Evolutionary conservation across 2,113 vertebrate genomes (phyloP).

Genomic region (Mixornis gularis): DNA sequence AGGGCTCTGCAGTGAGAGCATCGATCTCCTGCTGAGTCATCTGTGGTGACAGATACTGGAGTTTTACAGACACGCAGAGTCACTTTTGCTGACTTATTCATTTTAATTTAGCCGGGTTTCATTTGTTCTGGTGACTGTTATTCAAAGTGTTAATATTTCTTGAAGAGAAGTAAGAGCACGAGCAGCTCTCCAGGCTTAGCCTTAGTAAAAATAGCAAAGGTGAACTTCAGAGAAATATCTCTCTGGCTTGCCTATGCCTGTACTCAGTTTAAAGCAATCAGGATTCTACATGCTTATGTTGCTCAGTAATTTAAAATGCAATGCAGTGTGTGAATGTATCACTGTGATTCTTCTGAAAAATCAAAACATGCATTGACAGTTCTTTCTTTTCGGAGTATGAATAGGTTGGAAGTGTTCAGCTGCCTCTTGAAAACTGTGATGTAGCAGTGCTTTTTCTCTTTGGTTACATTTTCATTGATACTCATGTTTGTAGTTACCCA

Average conservation of each 20-base stretch:
- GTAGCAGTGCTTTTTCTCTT: not conserved
- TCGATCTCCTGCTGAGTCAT: not conserved
- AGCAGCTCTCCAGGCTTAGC: not conserved
- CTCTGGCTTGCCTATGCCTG: not conserved
- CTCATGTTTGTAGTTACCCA: not conserved
- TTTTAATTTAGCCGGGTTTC: not conserved
- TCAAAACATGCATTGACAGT: not conserved
- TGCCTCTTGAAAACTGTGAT: not conserved
- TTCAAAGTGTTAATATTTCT: not conserved
- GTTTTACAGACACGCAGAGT: not conserved
- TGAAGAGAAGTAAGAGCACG: not conserved
- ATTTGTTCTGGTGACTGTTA: not conserved
- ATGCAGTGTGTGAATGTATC: not conserved
- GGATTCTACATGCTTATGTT: not conserved
- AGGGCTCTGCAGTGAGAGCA: not conserved
- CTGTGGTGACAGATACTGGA: not conserved
- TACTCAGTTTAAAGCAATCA: not conserved
- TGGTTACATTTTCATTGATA: not conserved
- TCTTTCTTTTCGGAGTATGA: not conserved
- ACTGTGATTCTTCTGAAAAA: not conserved
- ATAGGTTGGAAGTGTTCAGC: not conserved
- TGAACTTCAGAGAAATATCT: not conserved
- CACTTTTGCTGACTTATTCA: not conserved
- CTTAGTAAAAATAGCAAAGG: not conserved
- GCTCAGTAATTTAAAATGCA: not conserved